These are phyloP conservation scores for Copidosoma aretas DNA, from an alignment of 2,888 invertebrate genomes.

Conservation along the genomic window DNA sequence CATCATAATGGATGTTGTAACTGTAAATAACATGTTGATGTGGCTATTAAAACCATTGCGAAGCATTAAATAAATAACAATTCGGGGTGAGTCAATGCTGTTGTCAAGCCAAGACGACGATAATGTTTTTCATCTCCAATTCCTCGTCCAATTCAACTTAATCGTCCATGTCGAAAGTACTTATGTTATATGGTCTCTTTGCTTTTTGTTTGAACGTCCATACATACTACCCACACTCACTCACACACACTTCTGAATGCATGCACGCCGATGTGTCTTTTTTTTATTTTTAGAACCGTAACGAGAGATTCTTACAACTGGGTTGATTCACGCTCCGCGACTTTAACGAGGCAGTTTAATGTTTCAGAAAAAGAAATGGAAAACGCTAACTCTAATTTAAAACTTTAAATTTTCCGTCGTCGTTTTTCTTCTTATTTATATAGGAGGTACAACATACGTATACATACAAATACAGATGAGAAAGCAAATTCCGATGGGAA, in stretches of 20 bases:
- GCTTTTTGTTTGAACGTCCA: too few species aligned
- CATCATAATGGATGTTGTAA: not conserved
- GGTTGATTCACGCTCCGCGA: slow-evolving; percentile 24
- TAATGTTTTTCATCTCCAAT: slow-evolving; percentile 30
- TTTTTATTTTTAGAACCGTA: slow-evolving; percentile 33
- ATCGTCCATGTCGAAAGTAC: slow-evolving; percentile 9
- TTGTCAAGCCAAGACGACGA: slow-evolving; percentile 8
- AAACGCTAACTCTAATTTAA: not conserved
- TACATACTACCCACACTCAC: too few species aligned
- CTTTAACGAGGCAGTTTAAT: slow-evolving; percentile 18
- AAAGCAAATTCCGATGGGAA: not conserved
- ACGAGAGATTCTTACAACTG: slow-evolving; percentile 5
- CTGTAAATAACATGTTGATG: not conserved
- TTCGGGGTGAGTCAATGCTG: slow-evolving; percentile 5
- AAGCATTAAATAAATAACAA: slow-evolving; percentile 18
- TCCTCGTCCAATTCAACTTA: slow-evolving; percentile 32
- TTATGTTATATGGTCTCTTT: too few species aligned
- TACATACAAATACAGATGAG: not conserved
- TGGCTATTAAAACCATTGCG: not conserved
- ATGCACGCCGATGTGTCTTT: slow-evolving; percentile 18
- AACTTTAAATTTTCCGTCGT: slow-evolving; percentile 7
- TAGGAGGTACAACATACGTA: not conserved
- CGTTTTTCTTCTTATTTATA: not conserved
- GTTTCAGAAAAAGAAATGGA: slow-evolving; percentile 15
- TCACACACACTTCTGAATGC: slow-evolving; percentile 28